Evolutionary conservation across 1,140 invertebrate genomes (phyloP).

Genomic region (Thaumetopoea pityocampa): DNA sequence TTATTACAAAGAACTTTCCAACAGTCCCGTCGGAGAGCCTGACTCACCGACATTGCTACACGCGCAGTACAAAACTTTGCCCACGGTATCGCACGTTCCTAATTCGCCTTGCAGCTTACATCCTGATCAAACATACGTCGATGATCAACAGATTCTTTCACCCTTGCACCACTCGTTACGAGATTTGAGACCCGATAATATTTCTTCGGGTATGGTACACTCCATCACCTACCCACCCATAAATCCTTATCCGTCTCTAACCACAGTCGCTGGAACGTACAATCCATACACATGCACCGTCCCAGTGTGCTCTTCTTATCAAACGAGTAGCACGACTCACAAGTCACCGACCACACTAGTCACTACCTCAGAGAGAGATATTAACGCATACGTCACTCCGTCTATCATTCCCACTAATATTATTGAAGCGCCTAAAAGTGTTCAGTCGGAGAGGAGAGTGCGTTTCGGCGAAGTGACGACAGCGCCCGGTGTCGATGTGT

Average conservation of each 20-base stretch:
- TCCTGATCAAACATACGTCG: slow-evolving; percentile 48
- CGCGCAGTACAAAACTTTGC: slow-evolving; percentile 62
- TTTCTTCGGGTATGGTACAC: slow-evolving; percentile 55
- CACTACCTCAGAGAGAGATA: slow-evolving; percentile 44
- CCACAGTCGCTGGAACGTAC: slow-evolving; percentile 64
- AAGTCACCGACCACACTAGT: slow-evolving; percentile 38
- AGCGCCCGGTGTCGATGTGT: slow-evolving; percentile 45
- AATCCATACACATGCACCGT: slow-evolving; percentile 61
- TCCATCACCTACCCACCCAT: slow-evolving; percentile 59
- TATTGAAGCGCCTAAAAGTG: slow-evolving; percentile 46
- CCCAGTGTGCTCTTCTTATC: slow-evolving; percentile 41
- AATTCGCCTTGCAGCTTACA: slow-evolving; percentile 60
- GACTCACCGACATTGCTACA: slow-evolving; percentile 63
- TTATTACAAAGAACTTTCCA: slow-evolving; percentile 46
- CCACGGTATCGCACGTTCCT: slow-evolving; percentile 66
- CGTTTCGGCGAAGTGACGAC: slow-evolving; percentile 64
- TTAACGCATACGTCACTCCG: slow-evolving; percentile 57
- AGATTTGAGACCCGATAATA: slow-evolving; percentile 46
- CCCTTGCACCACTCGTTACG: slow-evolving; percentile 39
- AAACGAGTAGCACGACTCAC: slow-evolving; percentile 29
- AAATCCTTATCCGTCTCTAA: slow-evolving; percentile 61
- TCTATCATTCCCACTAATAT: slow-evolving; percentile 35
- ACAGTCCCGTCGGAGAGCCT: slow-evolving; percentile 50
- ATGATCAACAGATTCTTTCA: slow-evolving; percentile 25
- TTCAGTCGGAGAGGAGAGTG: slow-evolving; percentile 66